phyloP scores from a whole-genome alignment of 1,140 invertebrate genomes.

The Conus ventricosus region DNA sequence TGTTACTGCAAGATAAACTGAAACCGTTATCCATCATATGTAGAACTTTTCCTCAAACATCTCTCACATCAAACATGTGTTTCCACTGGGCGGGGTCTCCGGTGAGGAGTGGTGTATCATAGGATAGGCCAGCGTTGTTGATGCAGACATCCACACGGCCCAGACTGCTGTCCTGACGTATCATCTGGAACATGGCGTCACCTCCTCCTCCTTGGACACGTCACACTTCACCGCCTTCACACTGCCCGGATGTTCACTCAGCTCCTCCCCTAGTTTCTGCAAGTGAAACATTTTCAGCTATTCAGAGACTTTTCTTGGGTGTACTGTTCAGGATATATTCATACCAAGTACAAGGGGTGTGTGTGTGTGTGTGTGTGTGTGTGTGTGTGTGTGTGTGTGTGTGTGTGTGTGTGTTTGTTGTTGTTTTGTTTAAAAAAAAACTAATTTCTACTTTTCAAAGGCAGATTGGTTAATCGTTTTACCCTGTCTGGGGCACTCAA shows the following conservation, averaged over 20 bases:
- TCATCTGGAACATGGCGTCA: slow-evolving; percentile 81
- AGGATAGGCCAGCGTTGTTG: slow-evolving; percentile 83
- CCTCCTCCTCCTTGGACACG: slow-evolving; percentile 80
- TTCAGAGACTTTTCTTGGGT: too few relatives aligned
- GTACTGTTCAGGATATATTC: too few relatives aligned
- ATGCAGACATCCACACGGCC: slow-evolving; percentile 83
- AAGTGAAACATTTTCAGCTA: neutral
- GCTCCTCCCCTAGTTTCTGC: slow-evolving; percentile 40
- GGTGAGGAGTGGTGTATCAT: slow-evolving; percentile 68
- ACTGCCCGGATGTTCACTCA: slow-evolving; percentile 47
- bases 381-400: too few relatives aligned
- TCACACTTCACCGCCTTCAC: slow-evolving; percentile 79
- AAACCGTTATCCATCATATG: too few relatives aligned
- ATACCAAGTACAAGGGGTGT: too few relatives aligned
- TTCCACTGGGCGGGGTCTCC: slow-evolving; percentile 75
- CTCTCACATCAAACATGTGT: slow-evolving; percentile 78
- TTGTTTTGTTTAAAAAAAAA: too few relatives aligned
- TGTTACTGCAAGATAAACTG: too few relatives aligned
- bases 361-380: too few relatives aligned
- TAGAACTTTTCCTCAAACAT: neutral
- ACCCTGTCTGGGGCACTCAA: too few relatives aligned
- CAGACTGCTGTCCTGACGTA: slow-evolving; percentile 77
- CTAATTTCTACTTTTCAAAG: too few relatives aligned
- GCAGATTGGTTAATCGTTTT: too few relatives aligned
- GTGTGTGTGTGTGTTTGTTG: too few relatives aligned